These are phyloP conservation scores for Acronicta leporina DNA, from an alignment of 2,888 invertebrate genomes.

Conservation along the genomic window DNA sequence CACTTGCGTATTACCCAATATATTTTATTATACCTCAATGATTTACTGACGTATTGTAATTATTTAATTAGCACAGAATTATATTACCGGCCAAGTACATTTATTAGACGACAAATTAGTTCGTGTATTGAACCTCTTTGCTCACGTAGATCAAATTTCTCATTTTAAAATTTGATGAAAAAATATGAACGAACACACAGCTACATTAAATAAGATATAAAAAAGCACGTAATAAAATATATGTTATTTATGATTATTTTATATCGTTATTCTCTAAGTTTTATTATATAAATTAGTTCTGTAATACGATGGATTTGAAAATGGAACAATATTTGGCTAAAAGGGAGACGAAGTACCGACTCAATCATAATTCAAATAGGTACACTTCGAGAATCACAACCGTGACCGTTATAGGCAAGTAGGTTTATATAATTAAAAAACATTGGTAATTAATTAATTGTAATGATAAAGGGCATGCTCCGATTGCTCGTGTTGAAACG, in stretches of 20 bases:
- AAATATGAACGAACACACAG: too few relatives aligned
- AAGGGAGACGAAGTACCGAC: too few relatives aligned
- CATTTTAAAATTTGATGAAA: too few relatives aligned
- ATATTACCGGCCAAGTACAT: neutral
- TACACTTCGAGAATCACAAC: neutral
- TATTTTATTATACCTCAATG: conserved; percentile 32
- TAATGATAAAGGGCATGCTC: conserved; percentile 48
- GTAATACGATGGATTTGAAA: too few relatives aligned
- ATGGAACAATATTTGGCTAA: too few relatives aligned
- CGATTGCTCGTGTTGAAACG: conserved; percentile 43
- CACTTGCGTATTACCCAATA: conserved; percentile 40
- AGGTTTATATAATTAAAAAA: conserved; percentile 16
- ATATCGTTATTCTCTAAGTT: too few relatives aligned
- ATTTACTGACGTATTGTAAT: conserved; percentile 21
- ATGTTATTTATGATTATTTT: too few relatives aligned
- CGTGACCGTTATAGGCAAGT: conserved; percentile 14
- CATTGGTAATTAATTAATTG: conserved; percentile 35
- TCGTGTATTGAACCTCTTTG: neutral
- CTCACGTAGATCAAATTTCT: neutral
- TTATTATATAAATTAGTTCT: too few relatives aligned
- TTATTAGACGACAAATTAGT: neutral
- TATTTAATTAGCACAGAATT: conserved; percentile 27
- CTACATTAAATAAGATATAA: too few relatives aligned
- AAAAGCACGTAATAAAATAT: too few relatives aligned
- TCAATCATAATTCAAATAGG: neutral